Conservation (phyloP, 2,797 vertebrate genomes). For the Momotus momota region DNA sequence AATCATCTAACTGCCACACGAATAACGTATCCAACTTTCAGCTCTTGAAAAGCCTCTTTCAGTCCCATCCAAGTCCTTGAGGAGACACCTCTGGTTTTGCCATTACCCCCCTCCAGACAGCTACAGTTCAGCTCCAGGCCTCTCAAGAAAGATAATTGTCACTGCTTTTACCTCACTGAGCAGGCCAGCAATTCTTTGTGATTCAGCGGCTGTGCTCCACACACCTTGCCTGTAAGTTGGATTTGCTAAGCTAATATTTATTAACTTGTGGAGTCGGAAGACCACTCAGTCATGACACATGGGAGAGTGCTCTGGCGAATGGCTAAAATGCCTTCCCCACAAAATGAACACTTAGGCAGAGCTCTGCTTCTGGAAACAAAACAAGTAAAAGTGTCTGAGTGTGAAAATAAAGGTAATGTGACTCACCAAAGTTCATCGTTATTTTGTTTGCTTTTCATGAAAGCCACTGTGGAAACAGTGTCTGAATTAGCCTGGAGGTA, state of each 20-base stretch:
- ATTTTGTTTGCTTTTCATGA: not conserved
- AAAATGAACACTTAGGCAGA: not conserved
- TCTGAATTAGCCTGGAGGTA: not conserved
- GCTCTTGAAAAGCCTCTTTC: not conserved
- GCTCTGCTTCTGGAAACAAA: not conserved
- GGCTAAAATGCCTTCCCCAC: not conserved
- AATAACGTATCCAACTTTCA: not conserved
- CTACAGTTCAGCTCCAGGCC: not conserved
- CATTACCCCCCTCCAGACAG: not conserved
- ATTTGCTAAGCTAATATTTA: not conserved
- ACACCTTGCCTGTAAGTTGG: not conserved
- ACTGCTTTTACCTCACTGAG: rapidly evolving
- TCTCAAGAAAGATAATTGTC: not conserved
- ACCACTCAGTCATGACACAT: not conserved
- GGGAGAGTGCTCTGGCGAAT: not conserved
- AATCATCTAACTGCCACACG: not conserved
- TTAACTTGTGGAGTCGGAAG: not conserved
- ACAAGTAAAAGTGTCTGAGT: not conserved
- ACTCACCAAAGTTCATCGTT: not conserved
- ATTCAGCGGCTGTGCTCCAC: not conserved
- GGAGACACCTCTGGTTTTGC: not conserved
- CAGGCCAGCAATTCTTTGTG: not conserved
- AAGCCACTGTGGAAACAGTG: not conserved
- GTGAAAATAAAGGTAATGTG: not conserved
- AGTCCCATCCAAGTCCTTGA: not conserved